Percentiles rank a stretch among this genome's conserved stretches.
Evolutionary conservation across 2,113 vertebrate species (phyloP).

Genomic region (Myodes glareolus): DNA sequence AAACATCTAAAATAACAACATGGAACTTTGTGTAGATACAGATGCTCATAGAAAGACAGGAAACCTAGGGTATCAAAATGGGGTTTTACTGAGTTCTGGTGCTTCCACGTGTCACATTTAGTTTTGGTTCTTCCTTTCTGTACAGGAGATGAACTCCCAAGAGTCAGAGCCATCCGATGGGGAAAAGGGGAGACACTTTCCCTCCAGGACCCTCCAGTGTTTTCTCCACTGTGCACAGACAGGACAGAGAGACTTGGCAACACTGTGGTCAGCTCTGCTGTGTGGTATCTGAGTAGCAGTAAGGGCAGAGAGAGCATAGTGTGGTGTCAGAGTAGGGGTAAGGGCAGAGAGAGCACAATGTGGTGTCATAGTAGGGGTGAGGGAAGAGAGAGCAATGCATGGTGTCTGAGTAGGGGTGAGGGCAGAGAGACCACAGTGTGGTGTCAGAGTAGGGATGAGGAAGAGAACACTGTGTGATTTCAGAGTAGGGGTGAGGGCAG

Average conservation of each 20-base stretch:
- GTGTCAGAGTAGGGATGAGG: too few species aligned
- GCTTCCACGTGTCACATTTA: background rate
- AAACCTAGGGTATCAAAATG: background rate
- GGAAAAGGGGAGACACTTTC: background rate
- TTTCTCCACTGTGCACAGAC: too few species aligned
- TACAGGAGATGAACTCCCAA: background rate
- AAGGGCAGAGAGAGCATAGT: background rate
- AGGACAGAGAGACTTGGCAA: rapidly evolving
- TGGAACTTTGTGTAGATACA: background rate
- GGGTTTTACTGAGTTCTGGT: background rate
- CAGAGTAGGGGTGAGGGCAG: background rate
- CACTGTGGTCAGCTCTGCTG: rapidly evolving
- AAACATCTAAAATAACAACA: background rate
- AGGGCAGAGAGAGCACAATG: background rate
- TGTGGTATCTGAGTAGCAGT: background rate
- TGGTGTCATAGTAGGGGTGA: background rate
- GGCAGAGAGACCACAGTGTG: too few species aligned
- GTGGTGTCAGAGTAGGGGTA: rapidly evolving
- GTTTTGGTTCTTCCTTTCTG: background rate
- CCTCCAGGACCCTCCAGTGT: too few species aligned
- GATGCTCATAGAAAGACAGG: background rate
- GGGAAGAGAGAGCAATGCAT: rapidly evolving
- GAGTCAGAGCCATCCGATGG: background rate
- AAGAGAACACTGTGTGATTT: rapidly evolving
- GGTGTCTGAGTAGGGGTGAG: too few species aligned